Evolutionary conservation across 1,140 invertebrate genomes (phyloP), one percentile per base, ranked within the genome.

Genomic region (Penaeus vannamei): DNA sequence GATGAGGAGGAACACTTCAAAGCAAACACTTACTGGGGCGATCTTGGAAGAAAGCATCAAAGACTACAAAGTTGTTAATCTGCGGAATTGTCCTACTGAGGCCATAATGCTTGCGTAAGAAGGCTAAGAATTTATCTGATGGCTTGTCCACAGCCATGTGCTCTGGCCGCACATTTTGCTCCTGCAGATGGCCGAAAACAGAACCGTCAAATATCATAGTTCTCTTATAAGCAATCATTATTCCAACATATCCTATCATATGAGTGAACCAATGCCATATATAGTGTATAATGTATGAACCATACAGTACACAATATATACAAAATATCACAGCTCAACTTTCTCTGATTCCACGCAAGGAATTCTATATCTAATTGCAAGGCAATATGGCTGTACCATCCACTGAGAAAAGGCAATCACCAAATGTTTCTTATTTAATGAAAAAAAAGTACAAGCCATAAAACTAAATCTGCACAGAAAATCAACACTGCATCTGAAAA

Each of bases 81-180:
- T 98, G 97, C 19, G 95, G 95, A 91, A 98, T 95, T 29, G 95
- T 94, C 80, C 94, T 94, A 46, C 93, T 93, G 12, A 98, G 94
- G 72, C 94, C 94, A 92, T 98, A 98, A 93, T 98, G 96, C 93
- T 97, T 98, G 20, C 94, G 93, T 1, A 99, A 93, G 93, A 99
- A 99, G 29, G 94, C 94, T 64, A 97, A 93, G 91, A 98, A 96
- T 92, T 98, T 98, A 53, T 95, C 94, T 0, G 97, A 98, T 0
- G 98, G 98, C 84, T 97, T 94, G 93, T 99, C 98, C 90, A 99
- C 96, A 0, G 98, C 97, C 86, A 98, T 93, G 92, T 97, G 95
- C 0, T 95, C 93, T 0, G 96, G 95, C 42, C 93, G 93, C 26
- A 96, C 93, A 89, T 95, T 94, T 93, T 96, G 95, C 88, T 96